These are phyloP conservation scores for Ypsolopha sequella DNA, from an alignment of 2,888 invertebrate genomes.

Conservation along the genomic window DNA sequence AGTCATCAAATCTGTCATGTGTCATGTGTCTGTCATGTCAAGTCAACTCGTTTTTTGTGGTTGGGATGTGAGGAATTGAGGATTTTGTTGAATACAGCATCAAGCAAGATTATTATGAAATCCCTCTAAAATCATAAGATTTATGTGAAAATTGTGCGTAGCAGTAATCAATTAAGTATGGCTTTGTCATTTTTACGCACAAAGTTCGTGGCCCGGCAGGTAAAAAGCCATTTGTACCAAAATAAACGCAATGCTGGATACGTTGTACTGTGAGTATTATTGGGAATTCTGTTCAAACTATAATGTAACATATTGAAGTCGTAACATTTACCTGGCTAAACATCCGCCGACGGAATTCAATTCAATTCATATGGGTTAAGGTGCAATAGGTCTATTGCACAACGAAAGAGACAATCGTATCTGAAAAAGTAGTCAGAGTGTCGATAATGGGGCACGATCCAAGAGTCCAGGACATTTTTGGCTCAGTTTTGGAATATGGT, in stretches of 20 bases:
- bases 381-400: too few relatives aligned
- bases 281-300: neutral
- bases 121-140: neutral
- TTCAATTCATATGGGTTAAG: too few relatives aligned
- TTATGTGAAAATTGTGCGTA: neutral
- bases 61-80: too few relatives aligned
- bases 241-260: conserved; percentile 75
- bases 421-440: too few relatives aligned
- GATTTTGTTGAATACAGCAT: neutral
- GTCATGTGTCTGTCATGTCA: neutral
- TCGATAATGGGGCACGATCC: too few relatives aligned
- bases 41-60: too few relatives aligned
- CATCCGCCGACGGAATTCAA: neutral
- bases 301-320: neutral
- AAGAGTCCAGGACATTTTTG: too few relatives aligned
- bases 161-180: conserved; percentile 19
- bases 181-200: conserved; percentile 56
- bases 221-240: conserved; percentile 50
- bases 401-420: too few relatives aligned
- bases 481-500: too few relatives aligned
- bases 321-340: neutral
- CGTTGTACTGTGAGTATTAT: conserved; percentile 75
- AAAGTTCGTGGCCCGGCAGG: conserved; percentile 41
- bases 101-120: neutral
- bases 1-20: neutral